phyloP scores from a whole-genome alignment of 1,140 invertebrate genomes.

The Pentalonia nigronervosa region DNA sequence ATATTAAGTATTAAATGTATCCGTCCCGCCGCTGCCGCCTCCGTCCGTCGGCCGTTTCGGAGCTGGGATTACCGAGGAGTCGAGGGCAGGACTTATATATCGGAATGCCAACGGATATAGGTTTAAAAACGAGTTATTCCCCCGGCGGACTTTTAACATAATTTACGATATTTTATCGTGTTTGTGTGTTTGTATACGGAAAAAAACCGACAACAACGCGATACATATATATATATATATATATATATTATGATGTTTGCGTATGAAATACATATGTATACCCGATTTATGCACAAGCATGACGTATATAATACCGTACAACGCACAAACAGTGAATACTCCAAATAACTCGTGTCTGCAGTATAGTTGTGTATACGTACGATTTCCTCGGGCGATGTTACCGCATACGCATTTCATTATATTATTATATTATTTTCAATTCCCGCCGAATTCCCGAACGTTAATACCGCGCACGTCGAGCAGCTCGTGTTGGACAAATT shows the following conservation, averaged over 20 bases:
- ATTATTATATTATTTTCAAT: not conserved
- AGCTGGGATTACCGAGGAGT: slow-evolving; percentile 31
- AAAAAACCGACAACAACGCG: not conserved
- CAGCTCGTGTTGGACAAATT: not conserved
- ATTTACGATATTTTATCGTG: slow-evolving; percentile 37
- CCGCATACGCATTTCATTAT: not conserved
- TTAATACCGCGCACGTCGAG: not conserved
- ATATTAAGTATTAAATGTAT: slow-evolving; percentile 50
- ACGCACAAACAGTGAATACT: not conserved
- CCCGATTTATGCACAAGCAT: not conserved
- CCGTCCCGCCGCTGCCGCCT: not conserved
- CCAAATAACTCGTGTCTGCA: not conserved
- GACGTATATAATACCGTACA: not conserved
- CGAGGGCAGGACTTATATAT: slow-evolving; percentile 31
- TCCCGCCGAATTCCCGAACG: not conserved
- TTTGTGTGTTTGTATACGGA: not conserved
- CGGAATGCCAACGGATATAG: slow-evolving; percentile 4
- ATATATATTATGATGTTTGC: not conserved
- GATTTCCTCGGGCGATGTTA: not conserved
- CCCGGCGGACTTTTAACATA: slow-evolving; percentile 42
- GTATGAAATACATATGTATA: not conserved
- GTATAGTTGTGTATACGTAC: not conserved
- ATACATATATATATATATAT: no score
- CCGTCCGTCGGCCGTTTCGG: not conserved
- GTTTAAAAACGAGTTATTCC: slow-evolving; percentile 49